Base-by-base conservation (phyloP, 2,888 invertebrate species). In the Platycnemis pennipes region DNA sequence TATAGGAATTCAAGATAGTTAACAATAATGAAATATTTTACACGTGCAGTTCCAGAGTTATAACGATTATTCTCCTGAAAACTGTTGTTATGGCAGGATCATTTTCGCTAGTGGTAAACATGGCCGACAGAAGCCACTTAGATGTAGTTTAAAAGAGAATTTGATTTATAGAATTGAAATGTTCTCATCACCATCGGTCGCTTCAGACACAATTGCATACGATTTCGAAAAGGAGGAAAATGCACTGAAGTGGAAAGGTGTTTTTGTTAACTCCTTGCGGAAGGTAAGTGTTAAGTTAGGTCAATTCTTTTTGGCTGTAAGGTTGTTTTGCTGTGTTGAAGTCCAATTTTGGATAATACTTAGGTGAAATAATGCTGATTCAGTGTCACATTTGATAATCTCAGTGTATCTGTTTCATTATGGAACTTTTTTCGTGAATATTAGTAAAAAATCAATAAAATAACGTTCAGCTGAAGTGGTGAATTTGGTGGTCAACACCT, bases 151-250 rank as follows among this genome's bases (percentile, higher is more conserved):
- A 94, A 94, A 94, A 94, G 77, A 89, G 42, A 63, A 91, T 91
- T 89, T 94, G 94, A 94, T 87, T 63, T 94, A 94, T 77, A 94
- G 45, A 94, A 88, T 94, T 95, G 95, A 94, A 94, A 95, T 95
- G 95, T 95, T 95, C 95, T 95, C 95, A 86, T 94, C 95, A 88
- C 95, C 95, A 94, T 95, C 95, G 45, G 94, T 94, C 44, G 94
- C 95, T 91, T 95, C 95, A 94, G 96, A 96, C 94, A 94, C 95
- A 94, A 95, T 95, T 88, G 95, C 95, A 95, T 98, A 98, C 97
- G 98, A 99, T 97, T 99, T 99, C 97, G 98, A 98, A 96, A 98
- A 98, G 96, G 98, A 98, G 96, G 99, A 99, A 96, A 99, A 99
- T 97, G 98, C 98, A 95, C 97, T 98, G 95, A 99, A 99, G 97